Conservation (phyloP, 2,797 vertebrate genomes). For the Phataginus tricuspis region DNA sequence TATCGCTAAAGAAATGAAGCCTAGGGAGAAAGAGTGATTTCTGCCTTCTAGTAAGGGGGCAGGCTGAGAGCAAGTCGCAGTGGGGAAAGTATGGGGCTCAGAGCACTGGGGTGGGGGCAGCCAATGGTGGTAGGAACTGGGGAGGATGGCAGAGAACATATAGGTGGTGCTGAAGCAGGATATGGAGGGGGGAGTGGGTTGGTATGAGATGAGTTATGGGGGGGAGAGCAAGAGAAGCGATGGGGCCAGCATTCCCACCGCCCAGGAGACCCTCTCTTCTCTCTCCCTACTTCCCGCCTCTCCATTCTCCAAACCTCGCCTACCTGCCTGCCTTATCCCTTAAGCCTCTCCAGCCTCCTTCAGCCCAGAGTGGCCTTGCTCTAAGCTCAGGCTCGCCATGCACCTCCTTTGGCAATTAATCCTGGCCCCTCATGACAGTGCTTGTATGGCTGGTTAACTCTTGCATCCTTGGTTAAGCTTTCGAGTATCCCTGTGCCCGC, state of each 20-base stretch:
- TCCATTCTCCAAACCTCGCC: background rate
- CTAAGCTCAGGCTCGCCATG: slow-evolving; percentile 8
- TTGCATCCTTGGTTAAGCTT: slow-evolving; percentile 56
- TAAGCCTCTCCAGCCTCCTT: background rate
- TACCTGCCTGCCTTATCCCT: background rate
- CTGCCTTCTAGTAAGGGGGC: slow-evolving; percentile 45
- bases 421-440: slow-evolving; percentile 49
- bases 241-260: too few species aligned
- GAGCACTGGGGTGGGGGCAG: background rate
- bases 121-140: background rate
- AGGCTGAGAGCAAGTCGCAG: background rate
- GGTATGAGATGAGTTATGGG: background rate
- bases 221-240: background rate
- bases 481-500: background rate
- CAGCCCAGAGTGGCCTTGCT: slow-evolving; percentile 3
- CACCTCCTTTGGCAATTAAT: slow-evolving; percentile 58
- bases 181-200: background rate
- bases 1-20: background rate
- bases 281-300: too few species aligned
- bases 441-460: slow-evolving; percentile 64
- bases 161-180: background rate
- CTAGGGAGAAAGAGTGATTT: slow-evolving; percentile 43
- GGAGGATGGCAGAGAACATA: background rate
- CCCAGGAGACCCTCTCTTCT: background rate
- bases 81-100: background rate